Conservation (phyloP, 2,797 vertebrate genomes). For the Diglossa cyanea region DNA sequence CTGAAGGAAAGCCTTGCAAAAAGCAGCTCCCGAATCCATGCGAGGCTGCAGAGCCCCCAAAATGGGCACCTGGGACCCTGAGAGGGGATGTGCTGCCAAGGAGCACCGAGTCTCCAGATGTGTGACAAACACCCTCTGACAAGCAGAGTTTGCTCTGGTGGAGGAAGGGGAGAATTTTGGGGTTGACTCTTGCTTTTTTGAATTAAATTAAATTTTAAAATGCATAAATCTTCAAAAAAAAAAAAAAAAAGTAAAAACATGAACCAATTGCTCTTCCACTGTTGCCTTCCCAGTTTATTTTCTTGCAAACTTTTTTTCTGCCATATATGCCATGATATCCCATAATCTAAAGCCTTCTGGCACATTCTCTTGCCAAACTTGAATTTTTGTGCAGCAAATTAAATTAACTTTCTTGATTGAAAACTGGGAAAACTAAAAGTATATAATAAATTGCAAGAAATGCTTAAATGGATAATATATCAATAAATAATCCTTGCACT, state of each 20-base stretch:
- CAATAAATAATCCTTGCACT: slow-evolving; percentile 19
- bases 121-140: neutral
- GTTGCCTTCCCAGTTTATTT: neutral
- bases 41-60: neutral
- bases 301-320: neutral
- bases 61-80: accelerated
- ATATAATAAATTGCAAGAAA: neutral
- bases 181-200: neutral
- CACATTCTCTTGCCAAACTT: neutral
- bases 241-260: neutral
- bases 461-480: neutral
- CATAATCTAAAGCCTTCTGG: neutral
- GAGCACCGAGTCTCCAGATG: neutral
- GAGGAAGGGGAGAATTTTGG: neutral
- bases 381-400: neutral
- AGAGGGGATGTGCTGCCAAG: neutral
- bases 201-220: neutral
- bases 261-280: neutral
- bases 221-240: neutral
- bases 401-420: neutral
- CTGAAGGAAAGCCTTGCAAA: neutral
- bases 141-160: accelerated
- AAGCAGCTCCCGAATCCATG: neutral
- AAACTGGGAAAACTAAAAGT: neutral
- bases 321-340: neutral